Evolutionary conservation across 2,888 invertebrate genomes (phyloP).

Genomic region (Eupithecia insigniata): DNA sequence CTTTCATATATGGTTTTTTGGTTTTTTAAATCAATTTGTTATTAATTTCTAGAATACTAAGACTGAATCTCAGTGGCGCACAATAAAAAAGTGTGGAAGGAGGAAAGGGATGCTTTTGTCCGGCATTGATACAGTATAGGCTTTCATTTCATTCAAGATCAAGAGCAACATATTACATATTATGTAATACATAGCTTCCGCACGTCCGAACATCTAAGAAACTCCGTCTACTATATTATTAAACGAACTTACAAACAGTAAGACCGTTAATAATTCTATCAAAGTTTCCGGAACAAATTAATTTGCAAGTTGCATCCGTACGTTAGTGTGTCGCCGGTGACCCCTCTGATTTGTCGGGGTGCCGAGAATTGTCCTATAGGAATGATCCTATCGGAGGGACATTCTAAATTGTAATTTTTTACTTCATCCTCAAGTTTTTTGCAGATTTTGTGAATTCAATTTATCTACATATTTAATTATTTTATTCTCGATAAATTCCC

Average conservation of each 20-base stretch:
- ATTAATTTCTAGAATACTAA: too few species aligned
- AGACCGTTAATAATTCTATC: constrained; percentile 41
- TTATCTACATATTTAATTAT: too few species aligned
- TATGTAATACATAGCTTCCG: not conserved
- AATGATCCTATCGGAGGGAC: too few species aligned
- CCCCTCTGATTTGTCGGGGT: constrained; percentile 25
- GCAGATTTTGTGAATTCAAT: too few species aligned
- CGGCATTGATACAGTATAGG: too few species aligned
- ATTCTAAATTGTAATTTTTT: not conserved
- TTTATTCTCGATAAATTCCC: not conserved
- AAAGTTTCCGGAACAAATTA: constrained; percentile 42
- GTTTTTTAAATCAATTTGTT: too few species aligned
- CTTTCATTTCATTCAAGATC: too few species aligned
- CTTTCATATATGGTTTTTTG: too few species aligned
- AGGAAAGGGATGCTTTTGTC: too few species aligned
- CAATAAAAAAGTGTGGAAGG: too few species aligned
- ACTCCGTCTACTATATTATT: constrained; percentile 33
- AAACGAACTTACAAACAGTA: constrained; percentile 41
- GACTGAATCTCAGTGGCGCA: too few species aligned
- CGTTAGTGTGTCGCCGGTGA: constrained; percentile 44
- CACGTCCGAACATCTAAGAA: constrained; percentile 15
- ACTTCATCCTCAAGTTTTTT: not conserved
- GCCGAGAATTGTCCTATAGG: constrained; percentile 31
- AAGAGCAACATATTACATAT: not conserved
- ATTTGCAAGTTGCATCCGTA: constrained; percentile 44